Conservation (phyloP, 2,113 vertebrate genomes). For the Hippocampus guttulatus region DNA sequence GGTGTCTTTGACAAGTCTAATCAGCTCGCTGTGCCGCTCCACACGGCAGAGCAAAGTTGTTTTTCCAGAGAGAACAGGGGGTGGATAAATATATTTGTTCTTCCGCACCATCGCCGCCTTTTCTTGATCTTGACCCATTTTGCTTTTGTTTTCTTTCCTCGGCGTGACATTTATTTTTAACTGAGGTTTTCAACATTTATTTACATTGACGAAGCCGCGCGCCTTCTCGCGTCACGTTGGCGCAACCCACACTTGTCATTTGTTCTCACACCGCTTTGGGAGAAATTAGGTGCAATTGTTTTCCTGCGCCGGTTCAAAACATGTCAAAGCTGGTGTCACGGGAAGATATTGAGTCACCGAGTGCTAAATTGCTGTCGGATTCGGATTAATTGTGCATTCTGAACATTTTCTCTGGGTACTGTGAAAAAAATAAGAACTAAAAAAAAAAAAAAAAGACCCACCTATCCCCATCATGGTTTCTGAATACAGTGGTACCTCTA, state of each 20-base stretch:
- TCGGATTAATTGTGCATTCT: not conserved
- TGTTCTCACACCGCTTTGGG: not conserved
- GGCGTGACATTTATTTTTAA: constrained; percentile 9
- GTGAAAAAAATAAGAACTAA: not conserved
- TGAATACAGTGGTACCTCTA: too few species aligned
- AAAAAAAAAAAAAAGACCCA: too few species aligned
- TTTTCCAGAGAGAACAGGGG: constrained; percentile 6
- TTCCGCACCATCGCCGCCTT: not conserved
- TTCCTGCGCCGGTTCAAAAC: not conserved
- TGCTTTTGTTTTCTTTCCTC: constrained; percentile 5
- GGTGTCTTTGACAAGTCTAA: constrained; percentile 10
- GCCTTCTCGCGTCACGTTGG: not conserved
- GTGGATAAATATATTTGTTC: constrained; percentile 15
- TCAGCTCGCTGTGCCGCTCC: not conserved
- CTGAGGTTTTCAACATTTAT: constrained; percentile 1
- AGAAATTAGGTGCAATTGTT: constrained; percentile 6
- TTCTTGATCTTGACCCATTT: constrained; percentile 12
- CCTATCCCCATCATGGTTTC: too few species aligned
- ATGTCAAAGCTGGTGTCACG: not conserved
- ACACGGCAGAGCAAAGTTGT: constrained; percentile 1
- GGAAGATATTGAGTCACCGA: not conserved
- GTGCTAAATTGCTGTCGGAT: not conserved
- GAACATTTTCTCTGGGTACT: not conserved
- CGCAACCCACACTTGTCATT: not conserved
- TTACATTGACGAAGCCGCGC: not conserved